Conservation (phyloP, 2,888 invertebrate genomes). For the Lagria hirta region DNA sequence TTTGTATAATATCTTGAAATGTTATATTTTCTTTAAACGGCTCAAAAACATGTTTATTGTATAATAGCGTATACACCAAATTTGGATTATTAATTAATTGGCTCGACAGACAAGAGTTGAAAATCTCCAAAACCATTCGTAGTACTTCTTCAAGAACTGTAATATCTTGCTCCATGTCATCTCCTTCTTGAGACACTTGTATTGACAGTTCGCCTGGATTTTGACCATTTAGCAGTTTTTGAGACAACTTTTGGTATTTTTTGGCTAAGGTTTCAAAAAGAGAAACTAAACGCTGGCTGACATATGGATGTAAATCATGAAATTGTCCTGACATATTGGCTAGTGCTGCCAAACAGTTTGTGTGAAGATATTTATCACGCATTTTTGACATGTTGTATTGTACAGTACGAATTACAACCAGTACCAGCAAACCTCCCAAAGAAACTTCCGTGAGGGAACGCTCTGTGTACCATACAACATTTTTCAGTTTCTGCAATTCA, state of each 20-base stretch:
- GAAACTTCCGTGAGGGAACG: constrained; percentile 88
- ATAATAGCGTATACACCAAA: constrained; percentile 92
- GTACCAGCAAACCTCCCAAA: constrained; percentile 87
- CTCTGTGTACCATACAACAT: constrained; percentile 92
- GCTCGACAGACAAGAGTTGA: constrained; percentile 91
- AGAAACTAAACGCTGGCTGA: constrained; percentile 90
- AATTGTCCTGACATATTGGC: constrained; percentile 98
- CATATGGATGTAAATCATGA: constrained; percentile 90
- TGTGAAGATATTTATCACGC: constrained; percentile 96
- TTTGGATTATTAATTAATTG: constrained; percentile 87
- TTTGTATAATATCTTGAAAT: constrained; percentile 91
- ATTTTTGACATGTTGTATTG: constrained; percentile 97
- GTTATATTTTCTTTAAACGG: constrained; percentile 83
- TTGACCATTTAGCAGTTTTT: constrained; percentile 39
- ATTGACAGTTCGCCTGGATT: constrained; percentile 36
- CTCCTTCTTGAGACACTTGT: constrained; percentile 35
- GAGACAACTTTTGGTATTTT: constrained; percentile 70
- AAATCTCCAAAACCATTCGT: constrained; percentile 93
- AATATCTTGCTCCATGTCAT: constrained; percentile 75
- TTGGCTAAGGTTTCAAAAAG: constrained; percentile 90
- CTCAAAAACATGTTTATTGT: constrained; percentile 89
- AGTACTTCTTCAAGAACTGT: constrained; percentile 94
- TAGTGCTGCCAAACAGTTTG: constrained; percentile 95
- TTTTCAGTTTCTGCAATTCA: constrained; percentile 83
- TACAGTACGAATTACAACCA: constrained; percentile 94